Conservation (phyloP, 2,113 vertebrate species). For the Phalacrocorax pelagicus region DNA sequence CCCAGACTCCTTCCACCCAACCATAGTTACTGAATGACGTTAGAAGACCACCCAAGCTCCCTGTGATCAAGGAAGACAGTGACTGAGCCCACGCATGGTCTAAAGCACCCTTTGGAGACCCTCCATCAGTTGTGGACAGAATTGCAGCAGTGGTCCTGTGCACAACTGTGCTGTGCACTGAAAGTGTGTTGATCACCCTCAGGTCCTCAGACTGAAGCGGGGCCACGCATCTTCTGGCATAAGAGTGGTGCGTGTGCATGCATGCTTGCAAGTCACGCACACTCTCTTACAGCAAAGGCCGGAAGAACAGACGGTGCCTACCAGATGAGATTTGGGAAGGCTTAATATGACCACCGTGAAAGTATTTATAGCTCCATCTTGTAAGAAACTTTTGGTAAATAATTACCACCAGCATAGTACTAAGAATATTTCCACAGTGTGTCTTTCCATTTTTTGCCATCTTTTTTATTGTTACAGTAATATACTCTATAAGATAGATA, state of each 20-base stretch:
- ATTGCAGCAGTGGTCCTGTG: no score
- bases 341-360: neutral
- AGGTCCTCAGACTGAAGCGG: neutral
- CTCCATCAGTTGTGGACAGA: neutral
- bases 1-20: neutral
- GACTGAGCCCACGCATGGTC: neutral
- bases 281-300: neutral
- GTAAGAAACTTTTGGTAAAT: neutral
- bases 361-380: neutral
- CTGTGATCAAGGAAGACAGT: neutral
- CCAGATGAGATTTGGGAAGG: neutral
- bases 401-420: neutral
- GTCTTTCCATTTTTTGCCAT: neutral
- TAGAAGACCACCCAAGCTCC: neutral
- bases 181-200: neutral
- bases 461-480: neutral
- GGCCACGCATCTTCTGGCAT: neutral
- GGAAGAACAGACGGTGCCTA: neutral
- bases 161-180: neutral
- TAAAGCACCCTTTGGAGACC: neutral
- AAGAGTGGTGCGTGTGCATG: fast-evolving
- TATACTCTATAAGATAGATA: neutral
- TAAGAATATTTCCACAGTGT: neutral
- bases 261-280: neutral
- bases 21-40: fast-evolving